phyloP scores from a whole-genome alignment of 2,888 invertebrate species.

The Plebejus anna region DNA sequence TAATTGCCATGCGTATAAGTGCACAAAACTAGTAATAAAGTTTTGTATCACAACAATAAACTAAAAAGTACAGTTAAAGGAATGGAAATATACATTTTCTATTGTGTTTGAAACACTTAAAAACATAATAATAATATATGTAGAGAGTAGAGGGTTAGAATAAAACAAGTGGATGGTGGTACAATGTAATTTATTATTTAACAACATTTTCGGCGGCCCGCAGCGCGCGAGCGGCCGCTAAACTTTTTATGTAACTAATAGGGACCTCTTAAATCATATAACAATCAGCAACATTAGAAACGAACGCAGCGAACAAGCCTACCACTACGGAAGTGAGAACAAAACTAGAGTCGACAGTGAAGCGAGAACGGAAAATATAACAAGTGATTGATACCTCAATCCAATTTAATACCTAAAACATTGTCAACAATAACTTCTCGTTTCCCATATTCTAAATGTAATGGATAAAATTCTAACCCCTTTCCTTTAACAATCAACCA shows the following conservation, averaged over 20 bases:
- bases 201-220: slow-evolving; percentile 80
- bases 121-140: no score
- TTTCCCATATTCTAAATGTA: slow-evolving; percentile 72
- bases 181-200: slow-evolving; percentile 85
- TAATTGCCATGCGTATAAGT: no score
- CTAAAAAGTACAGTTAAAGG: no score
- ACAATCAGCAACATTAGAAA: slow-evolving; percentile 64
- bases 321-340: slow-evolving; percentile 54
- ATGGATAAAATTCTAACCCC: slow-evolving; percentile 76
- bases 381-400: slow-evolving; percentile 76
- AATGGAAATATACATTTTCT: no score
- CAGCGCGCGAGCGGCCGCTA: slow-evolving; percentile 64
- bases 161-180: slow-evolving; percentile 78
- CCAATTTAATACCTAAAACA: slow-evolving; percentile 76
- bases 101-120: no score
- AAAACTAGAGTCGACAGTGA: slow-evolving; percentile 42
- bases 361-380: slow-evolving; percentile 58
- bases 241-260: slow-evolving; percentile 77
- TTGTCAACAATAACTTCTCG: slow-evolving; percentile 77
- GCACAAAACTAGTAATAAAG: no score
- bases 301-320: slow-evolving; percentile 61
- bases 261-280: slow-evolving; percentile 66
- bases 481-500: slow-evolving; percentile 65
- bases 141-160: slow-evolving; percentile 36
- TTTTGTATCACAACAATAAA: no score